These are phyloP conservation scores for Stichodactyla mertensii DNA, from an alignment of 64 coral and sea anemone genomes.

Conservation along the genomic window DNA sequence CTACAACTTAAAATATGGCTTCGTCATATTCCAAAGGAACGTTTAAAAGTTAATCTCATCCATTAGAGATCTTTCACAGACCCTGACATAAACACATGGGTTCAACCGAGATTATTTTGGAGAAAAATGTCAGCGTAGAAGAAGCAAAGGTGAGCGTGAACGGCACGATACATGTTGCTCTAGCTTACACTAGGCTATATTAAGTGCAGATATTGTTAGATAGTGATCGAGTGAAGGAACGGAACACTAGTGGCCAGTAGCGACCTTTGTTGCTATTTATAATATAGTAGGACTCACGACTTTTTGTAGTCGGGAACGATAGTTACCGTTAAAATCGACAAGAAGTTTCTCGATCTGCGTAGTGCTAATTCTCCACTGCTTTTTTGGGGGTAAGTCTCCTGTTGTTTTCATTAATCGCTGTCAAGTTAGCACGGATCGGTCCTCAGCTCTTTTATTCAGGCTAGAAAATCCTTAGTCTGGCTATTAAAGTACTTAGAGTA, in stretches of 20 bases:
- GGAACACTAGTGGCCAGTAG: neutral
- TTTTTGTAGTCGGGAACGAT: neutral
- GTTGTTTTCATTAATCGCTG: slow-evolving; percentile 6
- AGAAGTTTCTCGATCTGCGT: neutral
- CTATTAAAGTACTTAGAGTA: slow-evolving; percentile 10
- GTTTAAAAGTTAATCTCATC: neutral
- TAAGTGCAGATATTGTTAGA: slow-evolving; percentile 9
- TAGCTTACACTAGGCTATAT: neutral
- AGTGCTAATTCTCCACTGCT: neutral
- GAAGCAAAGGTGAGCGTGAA: slow-evolving; percentile 19
- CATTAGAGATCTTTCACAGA: neutral
- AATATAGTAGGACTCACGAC: neutral
- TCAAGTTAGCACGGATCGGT: neutral
- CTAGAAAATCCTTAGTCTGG: neutral
- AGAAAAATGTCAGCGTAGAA: slow-evolving; percentile 5
- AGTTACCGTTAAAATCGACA: neutral
- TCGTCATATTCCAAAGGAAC: neutral
- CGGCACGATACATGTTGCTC: neutral
- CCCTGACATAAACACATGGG: neutral
- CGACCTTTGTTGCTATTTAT: slow-evolving; percentile 3
- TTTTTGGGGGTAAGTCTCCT: neutral
- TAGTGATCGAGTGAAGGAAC: slow-evolving; percentile 7
- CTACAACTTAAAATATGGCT: slow-evolving; percentile 2
- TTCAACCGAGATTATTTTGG: slow-evolving; percentile 9
- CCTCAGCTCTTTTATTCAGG: slow-evolving; percentile 8